Evolutionary conservation across 2,888 invertebrate species (phyloP).

Genomic region (Blastobasis lacticolella): DNA sequence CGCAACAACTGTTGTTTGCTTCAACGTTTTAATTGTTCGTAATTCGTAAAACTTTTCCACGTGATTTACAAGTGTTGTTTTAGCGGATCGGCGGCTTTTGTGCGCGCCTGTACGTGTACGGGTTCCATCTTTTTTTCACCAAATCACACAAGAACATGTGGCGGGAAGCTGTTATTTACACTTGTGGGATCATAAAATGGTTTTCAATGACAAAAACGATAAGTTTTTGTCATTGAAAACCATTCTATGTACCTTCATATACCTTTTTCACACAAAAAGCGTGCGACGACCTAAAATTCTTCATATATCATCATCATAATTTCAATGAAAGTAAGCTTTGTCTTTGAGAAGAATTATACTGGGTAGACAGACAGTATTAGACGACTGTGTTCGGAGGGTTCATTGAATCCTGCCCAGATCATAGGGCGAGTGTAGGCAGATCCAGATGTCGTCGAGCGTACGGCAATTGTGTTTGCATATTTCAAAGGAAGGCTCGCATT

Average conservation of each 20-base stretch:
- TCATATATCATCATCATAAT: too few species aligned
- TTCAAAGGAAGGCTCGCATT: constrained; percentile 53
- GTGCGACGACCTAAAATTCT: too few species aligned
- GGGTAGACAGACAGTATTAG: too few species aligned
- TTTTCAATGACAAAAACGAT: constrained; percentile 38
- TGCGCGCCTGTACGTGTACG: constrained; percentile 28
- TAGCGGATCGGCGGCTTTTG: constrained; percentile 41
- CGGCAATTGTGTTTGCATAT: constrained; percentile 41
- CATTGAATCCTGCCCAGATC: background rate
- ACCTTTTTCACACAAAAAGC: too few species aligned
- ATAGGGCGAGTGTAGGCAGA: constrained; percentile 11
- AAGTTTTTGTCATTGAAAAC: constrained; percentile 10
- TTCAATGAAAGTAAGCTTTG: too few species aligned
- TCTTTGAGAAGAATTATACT: too few species aligned
- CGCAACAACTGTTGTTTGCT: constrained; percentile 71
- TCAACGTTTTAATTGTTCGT: constrained; percentile 70
- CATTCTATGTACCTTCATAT: too few species aligned
- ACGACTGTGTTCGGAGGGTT: too few species aligned
- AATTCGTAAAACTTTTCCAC: constrained; percentile 67
- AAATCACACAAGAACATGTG: constrained; percentile 5
- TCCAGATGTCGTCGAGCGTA: constrained; percentile 17
- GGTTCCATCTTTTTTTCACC: constrained; percentile 1
- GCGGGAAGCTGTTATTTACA: constrained; percentile 40
- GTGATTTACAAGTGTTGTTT: constrained; percentile 65
- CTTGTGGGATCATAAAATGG: constrained; percentile 41